Percentiles rank a stretch among this genome's conserved stretches.
These are phyloP conservation scores for Leptopilina clavipes DNA, from an alignment of 1,140 invertebrate species.

Conservation along the genomic window DNA sequence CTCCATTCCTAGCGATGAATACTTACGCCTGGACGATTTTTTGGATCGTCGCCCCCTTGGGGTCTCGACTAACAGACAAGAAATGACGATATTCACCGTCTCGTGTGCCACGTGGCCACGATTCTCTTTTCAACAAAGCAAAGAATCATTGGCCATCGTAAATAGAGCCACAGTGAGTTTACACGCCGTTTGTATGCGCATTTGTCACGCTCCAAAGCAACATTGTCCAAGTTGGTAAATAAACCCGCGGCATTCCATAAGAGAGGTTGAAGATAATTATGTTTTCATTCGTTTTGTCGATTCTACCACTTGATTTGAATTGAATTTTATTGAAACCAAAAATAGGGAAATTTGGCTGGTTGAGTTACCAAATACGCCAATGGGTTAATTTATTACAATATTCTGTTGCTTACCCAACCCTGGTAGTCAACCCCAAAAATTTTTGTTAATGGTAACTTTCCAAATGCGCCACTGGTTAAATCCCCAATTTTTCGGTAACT, in stretches of 20 bases:
- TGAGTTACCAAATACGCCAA: too few species aligned
- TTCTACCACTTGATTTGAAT: background rate
- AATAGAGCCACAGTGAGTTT: conserved; percentile 17
- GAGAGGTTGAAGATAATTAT: background rate
- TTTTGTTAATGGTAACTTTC: too few species aligned
- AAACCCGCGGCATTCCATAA: conserved; percentile 1
- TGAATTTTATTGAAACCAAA: too few species aligned
- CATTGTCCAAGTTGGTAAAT: conserved; percentile 4
- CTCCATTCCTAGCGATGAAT: background rate
- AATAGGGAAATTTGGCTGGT: too few species aligned
- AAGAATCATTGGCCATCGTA: conserved; percentile 18
- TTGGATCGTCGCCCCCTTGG: conserved; percentile 10
- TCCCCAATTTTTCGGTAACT: too few species aligned
- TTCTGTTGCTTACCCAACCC: too few species aligned
- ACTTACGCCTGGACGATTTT: background rate
- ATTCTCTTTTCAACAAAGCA: conserved; percentile 18
- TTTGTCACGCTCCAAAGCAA: conserved; percentile 5
- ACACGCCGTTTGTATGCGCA: conserved; percentile 9
- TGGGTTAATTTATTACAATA: too few species aligned
- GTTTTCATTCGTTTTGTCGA: background rate
- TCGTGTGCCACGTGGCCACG: conserved; percentile 7
- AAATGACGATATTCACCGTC: background rate
- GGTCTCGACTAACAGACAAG: conserved; percentile 18
- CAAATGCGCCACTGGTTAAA: too few species aligned
- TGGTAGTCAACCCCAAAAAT: too few species aligned